These are phyloP conservation scores for Ceratotherium simum DNA, from an alignment of 2,113 vertebrate species.

Conservation along the genomic window DNA sequence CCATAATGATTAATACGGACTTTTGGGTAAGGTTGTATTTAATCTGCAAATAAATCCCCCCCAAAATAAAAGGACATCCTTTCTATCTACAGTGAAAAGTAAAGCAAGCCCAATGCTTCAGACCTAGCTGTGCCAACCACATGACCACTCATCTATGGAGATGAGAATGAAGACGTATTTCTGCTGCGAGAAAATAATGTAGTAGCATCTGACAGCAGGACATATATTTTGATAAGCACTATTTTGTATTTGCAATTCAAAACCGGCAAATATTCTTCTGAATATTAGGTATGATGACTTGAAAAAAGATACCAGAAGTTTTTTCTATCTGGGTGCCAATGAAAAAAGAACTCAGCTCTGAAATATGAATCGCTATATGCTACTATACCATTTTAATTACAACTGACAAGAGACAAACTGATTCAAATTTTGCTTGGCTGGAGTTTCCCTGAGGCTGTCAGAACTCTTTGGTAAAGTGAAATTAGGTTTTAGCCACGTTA, in stretches of 20 bases:
- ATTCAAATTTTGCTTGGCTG: conserved; percentile 27
- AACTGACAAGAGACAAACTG: not conserved
- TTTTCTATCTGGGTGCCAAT: not conserved
- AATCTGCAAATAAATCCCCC: not conserved
- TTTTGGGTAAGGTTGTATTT: not conserved
- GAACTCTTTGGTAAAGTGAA: not conserved
- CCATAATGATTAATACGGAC: not conserved
- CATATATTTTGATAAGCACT: not conserved
- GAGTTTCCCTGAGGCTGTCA: not conserved
- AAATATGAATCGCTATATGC: not conserved
- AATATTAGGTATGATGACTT: not conserved
- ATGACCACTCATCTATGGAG: not conserved
- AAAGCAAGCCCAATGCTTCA: not conserved
- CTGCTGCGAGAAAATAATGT: not conserved
- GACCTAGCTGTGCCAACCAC: not conserved
- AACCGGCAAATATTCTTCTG: conserved; percentile 19
- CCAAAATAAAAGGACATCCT: not conserved
- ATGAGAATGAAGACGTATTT: not conserved
- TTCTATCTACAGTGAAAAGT: not conserved
- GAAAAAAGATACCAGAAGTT: not conserved
- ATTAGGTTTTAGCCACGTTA: not conserved
- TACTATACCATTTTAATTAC: not conserved
- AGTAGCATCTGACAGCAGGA: not conserved
- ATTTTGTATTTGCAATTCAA: conserved; percentile 50
- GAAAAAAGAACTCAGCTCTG: not conserved